Conservation (phyloP, 2,888 invertebrate species). For the Amorpha juglandis region DNA sequence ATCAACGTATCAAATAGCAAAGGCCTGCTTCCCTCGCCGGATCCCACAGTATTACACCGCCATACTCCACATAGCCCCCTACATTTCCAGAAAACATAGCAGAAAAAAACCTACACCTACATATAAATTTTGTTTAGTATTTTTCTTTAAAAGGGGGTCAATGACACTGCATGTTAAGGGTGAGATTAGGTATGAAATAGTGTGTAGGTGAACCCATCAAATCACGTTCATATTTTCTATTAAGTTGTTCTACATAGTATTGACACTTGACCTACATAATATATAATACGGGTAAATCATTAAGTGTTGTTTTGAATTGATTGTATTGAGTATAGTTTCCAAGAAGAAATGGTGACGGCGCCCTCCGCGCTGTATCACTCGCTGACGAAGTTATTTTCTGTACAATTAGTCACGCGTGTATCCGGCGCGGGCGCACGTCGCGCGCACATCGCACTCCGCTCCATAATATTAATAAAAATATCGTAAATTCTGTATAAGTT, state of each 20-base stretch:
- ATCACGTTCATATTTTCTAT: neutral
- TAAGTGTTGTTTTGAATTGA: constrained; percentile 27
- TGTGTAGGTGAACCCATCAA: neutral
- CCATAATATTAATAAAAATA: constrained; percentile 39
- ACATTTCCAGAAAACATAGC: too few relatives aligned
- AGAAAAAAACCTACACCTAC: too few relatives aligned
- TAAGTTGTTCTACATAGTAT: neutral
- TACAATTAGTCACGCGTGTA: constrained; percentile 82
- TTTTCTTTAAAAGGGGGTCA: neutral
- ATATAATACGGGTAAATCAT: constrained; percentile 8
- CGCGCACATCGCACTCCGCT: constrained; percentile 51
- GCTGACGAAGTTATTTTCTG: constrained; percentile 84
- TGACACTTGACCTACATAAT: constrained; percentile 2
- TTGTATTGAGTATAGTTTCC: constrained; percentile 65
- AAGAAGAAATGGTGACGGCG: constrained; percentile 76
- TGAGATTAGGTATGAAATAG: too few relatives aligned
- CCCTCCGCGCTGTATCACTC: constrained; percentile 71
- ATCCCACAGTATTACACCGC: too few relatives aligned
- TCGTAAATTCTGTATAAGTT: constrained; percentile 23
- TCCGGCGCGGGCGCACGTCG: constrained; percentile 74
- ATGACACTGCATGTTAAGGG: too few relatives aligned
- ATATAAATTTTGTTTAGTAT: too few relatives aligned
- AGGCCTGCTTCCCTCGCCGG: too few relatives aligned
- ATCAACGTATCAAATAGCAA: too few relatives aligned
- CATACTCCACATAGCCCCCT: too few relatives aligned